These are phyloP conservation scores for Artemia sinica DNA, from an alignment of 2,888 invertebrate genomes.

Conservation along the genomic window DNA sequence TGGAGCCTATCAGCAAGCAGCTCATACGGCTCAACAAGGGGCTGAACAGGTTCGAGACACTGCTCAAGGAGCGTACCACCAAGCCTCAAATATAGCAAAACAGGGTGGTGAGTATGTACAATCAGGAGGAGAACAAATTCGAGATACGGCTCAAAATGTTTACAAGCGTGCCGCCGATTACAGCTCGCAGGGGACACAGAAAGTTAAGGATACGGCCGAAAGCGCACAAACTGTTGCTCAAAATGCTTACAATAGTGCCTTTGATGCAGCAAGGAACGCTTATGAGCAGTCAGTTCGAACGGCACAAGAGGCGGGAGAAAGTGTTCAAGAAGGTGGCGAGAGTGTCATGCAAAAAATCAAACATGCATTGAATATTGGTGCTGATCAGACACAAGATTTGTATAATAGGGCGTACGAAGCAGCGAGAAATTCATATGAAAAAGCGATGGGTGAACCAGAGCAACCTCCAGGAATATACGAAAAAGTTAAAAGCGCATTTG, in stretches of 20 bases:
- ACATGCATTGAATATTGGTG: neutral
- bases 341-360: slow-evolving; percentile 1
- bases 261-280: slow-evolving; percentile 3
- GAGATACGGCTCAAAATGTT: neutral
- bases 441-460: neutral
- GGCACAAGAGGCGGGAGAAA: neutral
- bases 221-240: neutral
- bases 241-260: neutral
- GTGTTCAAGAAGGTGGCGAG: neutral
- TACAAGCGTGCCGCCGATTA: slow-evolving; percentile 3
- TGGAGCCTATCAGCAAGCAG: neutral
- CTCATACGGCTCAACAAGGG: neutral
- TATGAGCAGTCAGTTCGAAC: neutral
- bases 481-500: neutral
- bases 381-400: slow-evolving; percentile 4
- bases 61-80: neutral
- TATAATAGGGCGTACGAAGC: slow-evolving; percentile 13
- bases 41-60: neutral
- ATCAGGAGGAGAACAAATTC: neutral
- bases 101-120: slow-evolving; percentile 4
- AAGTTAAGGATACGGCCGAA: neutral
- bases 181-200: neutral
- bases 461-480: slow-evolving; percentile 1
- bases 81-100: neutral
- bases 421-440: neutral